phyloP scores from a whole-genome alignment of 2,888 invertebrate species.

The Sarcophaga subvicina region DNA sequence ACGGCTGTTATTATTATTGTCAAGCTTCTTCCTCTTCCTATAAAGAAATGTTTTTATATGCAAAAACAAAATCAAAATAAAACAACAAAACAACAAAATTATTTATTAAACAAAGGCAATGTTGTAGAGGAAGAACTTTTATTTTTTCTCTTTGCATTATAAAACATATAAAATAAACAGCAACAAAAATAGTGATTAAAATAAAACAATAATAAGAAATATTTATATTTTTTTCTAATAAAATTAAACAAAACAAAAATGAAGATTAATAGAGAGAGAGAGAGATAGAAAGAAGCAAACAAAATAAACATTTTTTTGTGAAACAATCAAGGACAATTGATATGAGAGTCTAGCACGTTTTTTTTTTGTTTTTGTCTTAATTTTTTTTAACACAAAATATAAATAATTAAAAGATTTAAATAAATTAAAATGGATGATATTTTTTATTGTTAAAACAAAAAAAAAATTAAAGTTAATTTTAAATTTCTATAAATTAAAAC shows the following conservation, averaged over 20 bases:
- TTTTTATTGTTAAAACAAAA: too few species aligned
- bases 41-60: conserved; percentile 21
- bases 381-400: not conserved
- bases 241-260: conserved; percentile 35
- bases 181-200: not conserved
- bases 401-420: too few species aligned
- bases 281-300: not conserved
- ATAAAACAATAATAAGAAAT: not conserved
- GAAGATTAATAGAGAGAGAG: not conserved
- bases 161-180: not conserved
- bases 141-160: not conserved
- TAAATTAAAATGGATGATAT: too few species aligned
- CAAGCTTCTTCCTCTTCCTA: conserved; percentile 44
- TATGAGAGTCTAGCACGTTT: conserved; percentile 4
- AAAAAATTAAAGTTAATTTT: too few species aligned
- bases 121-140: not conserved
- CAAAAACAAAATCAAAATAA: not conserved
- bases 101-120: not conserved
- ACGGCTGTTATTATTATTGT: conserved; percentile 6
- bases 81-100: not conserved
- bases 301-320: not conserved
- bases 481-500: too few species aligned
- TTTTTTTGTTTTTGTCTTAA: not conserved
- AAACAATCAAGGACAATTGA: conserved; percentile 8
- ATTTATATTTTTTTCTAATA: not conserved